These are phyloP conservation scores for Pseudorhiza aurosa DNA, from an alignment of 30 jellyfish, hydroid and myxozoan species.

Conservation along the genomic window DNA sequence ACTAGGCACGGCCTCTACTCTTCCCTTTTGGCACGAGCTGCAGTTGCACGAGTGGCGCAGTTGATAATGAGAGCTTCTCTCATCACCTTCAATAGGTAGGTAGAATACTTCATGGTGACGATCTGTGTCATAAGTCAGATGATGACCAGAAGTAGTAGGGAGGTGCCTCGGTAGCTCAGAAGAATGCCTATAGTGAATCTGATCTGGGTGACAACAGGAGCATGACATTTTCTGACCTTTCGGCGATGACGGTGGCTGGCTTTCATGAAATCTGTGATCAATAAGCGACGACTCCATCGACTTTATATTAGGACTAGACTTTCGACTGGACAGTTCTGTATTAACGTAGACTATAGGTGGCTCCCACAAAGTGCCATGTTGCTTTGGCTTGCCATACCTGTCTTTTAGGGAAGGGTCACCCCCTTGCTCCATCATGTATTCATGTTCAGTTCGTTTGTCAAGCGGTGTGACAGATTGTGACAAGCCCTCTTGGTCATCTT, in stretches of 20 bases:
- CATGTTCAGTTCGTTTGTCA: constrained; percentile 28
- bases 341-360: constrained; percentile 74
- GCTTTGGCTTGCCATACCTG: constrained; percentile 67
- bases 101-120: constrained; percentile 64
- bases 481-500: constrained; percentile 25
- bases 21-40: constrained; percentile 67
- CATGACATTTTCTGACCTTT: constrained; percentile 44
- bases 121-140: constrained; percentile 37
- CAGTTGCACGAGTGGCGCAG: constrained; percentile 53
- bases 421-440: constrained; percentile 28
- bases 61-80: constrained; percentile 41
- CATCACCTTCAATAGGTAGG: constrained; percentile 53
- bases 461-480: constrained; percentile 3
- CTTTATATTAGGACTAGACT: constrained; percentile 33
- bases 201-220: constrained; percentile 64
- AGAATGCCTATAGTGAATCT: constrained; percentile 32
- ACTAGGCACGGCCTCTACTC: constrained; percentile 40
- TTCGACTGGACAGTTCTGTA: constrained; percentile 40
- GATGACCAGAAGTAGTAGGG: constrained; percentile 35
- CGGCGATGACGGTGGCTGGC: constrained; percentile 51
- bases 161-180: constrained; percentile 36
- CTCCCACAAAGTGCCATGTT: constrained; percentile 84
- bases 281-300: constrained; percentile 5
- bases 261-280: constrained; percentile 44
- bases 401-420: constrained; percentile 22